Evolutionary conservation across 2,797 vertebrate species (phyloP).

Genomic region (Petrocephalus sullivani): DNA sequence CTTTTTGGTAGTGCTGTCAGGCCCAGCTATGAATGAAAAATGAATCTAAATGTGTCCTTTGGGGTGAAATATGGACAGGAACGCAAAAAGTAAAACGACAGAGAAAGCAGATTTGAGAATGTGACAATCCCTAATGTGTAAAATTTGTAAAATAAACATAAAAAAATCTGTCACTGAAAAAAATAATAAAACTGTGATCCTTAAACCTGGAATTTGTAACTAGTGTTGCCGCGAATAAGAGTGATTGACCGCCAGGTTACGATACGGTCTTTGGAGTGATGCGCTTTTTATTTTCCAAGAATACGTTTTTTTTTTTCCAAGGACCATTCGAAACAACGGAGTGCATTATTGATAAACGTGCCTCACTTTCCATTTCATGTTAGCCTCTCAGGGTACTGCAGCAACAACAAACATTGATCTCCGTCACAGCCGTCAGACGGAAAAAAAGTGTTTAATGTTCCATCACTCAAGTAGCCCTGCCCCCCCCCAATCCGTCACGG

Average conservation of each 20-base stretch:
- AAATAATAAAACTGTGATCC: conserved; percentile 27
- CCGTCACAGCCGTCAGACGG: background rate
- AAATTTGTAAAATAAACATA: conserved; percentile 21
- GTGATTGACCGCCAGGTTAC: background rate
- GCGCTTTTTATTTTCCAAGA: background rate
- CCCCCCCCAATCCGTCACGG: background rate
- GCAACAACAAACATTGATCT: conserved; percentile 15
- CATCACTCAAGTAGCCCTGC: background rate
- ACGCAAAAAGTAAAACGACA: background rate
- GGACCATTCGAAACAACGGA: background rate
- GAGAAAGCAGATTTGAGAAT: background rate
- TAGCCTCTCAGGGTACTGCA: background rate
- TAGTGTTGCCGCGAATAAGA: conserved; percentile 47
- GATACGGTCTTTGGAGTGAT: background rate
- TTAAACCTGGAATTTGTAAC: conserved; percentile 49
- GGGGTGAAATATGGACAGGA: background rate
- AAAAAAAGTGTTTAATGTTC: conserved; percentile 9
- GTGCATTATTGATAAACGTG: conserved; percentile 18
- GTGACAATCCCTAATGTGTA: conserved; percentile 14
- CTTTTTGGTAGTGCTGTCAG: background rate
- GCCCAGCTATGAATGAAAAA: background rate
- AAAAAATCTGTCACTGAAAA: conserved; percentile 12
- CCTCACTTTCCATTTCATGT: conserved; percentile 13
- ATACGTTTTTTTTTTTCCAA: background rate
- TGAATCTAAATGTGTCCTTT: background rate